These are phyloP conservation scores for Aspiorhynchus laticeps DNA, from an alignment of 2,113 vertebrate species.

Conservation along the genomic window DNA sequence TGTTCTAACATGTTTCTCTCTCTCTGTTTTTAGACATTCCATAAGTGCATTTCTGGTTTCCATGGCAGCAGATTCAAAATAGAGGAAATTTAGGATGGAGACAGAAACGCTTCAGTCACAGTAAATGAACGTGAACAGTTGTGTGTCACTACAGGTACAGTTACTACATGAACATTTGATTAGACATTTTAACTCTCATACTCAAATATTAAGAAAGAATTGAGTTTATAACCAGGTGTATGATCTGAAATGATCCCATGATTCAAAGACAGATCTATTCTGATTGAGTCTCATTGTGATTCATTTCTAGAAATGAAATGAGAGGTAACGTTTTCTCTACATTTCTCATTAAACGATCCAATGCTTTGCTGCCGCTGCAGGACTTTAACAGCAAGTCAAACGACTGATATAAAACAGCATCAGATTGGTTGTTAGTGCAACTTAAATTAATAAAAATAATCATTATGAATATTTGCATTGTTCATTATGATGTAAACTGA, in stretches of 20 bases:
- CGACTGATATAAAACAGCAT: no score
- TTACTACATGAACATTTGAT: neutral
- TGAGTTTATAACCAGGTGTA: neutral
- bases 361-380: no score
- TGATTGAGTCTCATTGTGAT: neutral
- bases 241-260: neutral
- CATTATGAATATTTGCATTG: neutral
- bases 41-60: neutral
- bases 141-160: neutral
- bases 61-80: neutral
- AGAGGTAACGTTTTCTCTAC: neutral
- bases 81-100: neutral
- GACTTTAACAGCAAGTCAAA: neutral
- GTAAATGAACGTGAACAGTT: neutral
- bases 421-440: neutral
- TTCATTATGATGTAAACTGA: neutral
- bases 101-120: neutral
- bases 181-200: neutral
- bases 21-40: neutral
- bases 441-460: neutral
- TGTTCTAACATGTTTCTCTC: neutral
- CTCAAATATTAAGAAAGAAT: neutral
- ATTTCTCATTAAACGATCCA: neutral
- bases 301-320: neutral
- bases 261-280: neutral